phyloP scores from a whole-genome alignment of 2,113 vertebrate species.

The Ranitomeya variabilis region DNA sequence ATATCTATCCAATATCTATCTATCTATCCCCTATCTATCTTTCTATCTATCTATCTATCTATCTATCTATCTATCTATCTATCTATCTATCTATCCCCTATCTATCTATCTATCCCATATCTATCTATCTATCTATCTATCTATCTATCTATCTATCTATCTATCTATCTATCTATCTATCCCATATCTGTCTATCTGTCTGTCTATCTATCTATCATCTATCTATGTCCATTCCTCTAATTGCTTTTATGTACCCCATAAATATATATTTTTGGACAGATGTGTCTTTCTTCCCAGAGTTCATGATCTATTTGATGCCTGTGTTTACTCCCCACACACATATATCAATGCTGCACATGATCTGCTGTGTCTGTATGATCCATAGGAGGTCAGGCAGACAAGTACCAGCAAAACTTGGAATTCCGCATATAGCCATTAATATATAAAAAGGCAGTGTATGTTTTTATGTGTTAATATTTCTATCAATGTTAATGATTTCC shows the following conservation, averaged over 20 bases:
- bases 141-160: background rate
- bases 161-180: background rate
- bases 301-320: background rate
- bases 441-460: background rate
- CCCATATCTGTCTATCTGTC: conserved; percentile 6
- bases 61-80: too few species aligned
- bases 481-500: too few species aligned
- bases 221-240: background rate
- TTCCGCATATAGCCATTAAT: too few species aligned
- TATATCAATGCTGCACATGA: background rate
- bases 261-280: conserved; percentile 25
- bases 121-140: conserved; percentile 20
- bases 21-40: conserved; percentile 25
- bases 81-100: conserved; percentile 8
- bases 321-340: background rate
- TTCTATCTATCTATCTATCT: conserved; percentile 7
- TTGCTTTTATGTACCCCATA: background rate
- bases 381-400: background rate
- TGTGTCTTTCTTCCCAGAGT: background rate
- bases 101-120: too few species aligned
- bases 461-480: background rate
- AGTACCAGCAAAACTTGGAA: background rate
- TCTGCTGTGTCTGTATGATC: background rate
- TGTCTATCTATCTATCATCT: conserved; percentile 20
- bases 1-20: conserved; percentile 26